Conservation (phyloP, 2,797 vertebrate genomes). For the Danio aesculapii region DNA sequence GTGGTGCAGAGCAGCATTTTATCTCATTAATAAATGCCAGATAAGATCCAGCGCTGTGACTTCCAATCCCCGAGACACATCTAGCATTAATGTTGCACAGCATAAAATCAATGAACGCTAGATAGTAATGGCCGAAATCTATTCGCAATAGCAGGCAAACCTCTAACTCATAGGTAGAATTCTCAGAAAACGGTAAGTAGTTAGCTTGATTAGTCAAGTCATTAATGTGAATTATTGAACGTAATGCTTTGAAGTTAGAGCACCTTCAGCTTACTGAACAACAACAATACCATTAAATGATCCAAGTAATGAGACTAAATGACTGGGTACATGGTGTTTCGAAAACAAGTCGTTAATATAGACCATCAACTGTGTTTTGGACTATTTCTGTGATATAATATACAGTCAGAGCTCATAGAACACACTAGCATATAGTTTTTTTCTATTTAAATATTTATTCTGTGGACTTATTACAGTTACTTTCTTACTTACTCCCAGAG, state of each 20-base stretch:
- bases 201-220: slow-evolving; percentile 75
- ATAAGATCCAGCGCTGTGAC: slow-evolving; percentile 44
- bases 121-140: slow-evolving; percentile 72
- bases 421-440: too few species aligned
- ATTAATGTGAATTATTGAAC: slow-evolving; percentile 74
- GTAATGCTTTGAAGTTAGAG: slow-evolving; percentile 56
- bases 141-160: slow-evolving; percentile 62
- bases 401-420: background rate
- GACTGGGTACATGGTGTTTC: slow-evolving; percentile 5
- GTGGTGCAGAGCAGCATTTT: slow-evolving; percentile 38
- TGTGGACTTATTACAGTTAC: too few species aligned
- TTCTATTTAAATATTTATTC: too few species aligned
- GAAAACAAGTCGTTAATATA: background rate
- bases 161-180: slow-evolving; percentile 40
- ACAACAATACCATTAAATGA: slow-evolving; percentile 41
- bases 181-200: slow-evolving; percentile 60
- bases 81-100: slow-evolving; percentile 63
- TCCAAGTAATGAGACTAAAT: slow-evolving; percentile 36
- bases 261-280: slow-evolving; percentile 50
- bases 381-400: background rate
- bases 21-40: slow-evolving; percentile 57
- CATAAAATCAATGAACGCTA: slow-evolving; percentile 64
- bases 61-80: slow-evolving; percentile 55
- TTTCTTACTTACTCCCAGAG: too few species aligned
- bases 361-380: background rate